phyloP scores from a whole-genome alignment of 2,797 vertebrate species.

The Cossypha caffra region DNA sequence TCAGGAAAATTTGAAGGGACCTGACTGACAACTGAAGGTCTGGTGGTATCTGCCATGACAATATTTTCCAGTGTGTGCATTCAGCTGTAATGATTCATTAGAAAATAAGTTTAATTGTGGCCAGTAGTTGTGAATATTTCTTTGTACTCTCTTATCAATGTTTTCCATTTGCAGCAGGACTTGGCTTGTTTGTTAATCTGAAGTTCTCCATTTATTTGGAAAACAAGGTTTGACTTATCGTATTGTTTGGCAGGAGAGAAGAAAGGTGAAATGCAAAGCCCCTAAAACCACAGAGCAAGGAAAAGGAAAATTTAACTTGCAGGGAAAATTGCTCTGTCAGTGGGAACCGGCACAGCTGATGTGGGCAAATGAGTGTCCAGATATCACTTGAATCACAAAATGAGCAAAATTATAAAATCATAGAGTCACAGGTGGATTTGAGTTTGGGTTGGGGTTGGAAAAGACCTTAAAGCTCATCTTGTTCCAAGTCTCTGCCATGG shows the following conservation, averaged over 20 bases:
- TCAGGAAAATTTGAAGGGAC: not conserved
- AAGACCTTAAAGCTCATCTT: not conserved
- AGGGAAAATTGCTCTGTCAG: not conserved
- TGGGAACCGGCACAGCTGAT: not conserved
- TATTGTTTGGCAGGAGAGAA: constrained; percentile 50
- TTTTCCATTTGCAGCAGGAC: constrained; percentile 60
- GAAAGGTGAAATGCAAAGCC: constrained; percentile 21
- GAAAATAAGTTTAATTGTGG: constrained; percentile 61
- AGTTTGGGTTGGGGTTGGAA: not conserved
- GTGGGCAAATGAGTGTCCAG: not conserved
- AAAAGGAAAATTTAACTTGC: not conserved
- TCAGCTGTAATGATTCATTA: constrained; percentile 29
- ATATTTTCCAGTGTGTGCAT: constrained; percentile 20
- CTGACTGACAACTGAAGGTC: not conserved
- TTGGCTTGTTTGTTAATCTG: constrained; percentile 59
- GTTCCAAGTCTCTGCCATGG: not conserved
- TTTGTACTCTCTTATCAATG: constrained; percentile 70
- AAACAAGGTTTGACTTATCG: constrained; percentile 70
- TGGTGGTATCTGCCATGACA: not conserved
- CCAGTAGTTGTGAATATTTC: constrained; percentile 60
- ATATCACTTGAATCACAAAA: not conserved
- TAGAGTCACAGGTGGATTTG: not conserved
- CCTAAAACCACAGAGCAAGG: not conserved
- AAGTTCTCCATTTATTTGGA: constrained; percentile 71
- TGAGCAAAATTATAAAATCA: not conserved